A percentile compares a stretch with the other conserved stretches of the same genome.
Conservation (phyloP, 2,113 vertebrate species). For the Symphodus melops region DNA sequence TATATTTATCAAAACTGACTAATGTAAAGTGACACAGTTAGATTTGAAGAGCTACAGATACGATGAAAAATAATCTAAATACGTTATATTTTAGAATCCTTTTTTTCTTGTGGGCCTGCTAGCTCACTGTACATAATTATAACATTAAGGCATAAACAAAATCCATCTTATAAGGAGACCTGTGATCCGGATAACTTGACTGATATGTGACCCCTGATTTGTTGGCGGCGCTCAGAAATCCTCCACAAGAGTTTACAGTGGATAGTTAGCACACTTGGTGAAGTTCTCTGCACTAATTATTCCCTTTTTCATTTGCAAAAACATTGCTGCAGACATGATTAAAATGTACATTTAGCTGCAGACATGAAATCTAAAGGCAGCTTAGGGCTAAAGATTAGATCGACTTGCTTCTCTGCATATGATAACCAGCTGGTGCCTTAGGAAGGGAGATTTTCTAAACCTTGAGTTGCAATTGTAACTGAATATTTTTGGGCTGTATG, state of each 20-base stretch:
- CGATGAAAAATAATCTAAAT: constrained; percentile 26
- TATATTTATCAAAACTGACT: constrained; percentile 36
- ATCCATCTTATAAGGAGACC: too few relatives aligned
- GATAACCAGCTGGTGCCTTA: constrained; percentile 39
- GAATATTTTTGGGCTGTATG: constrained; percentile 35
- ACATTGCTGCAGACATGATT: constrained; percentile 71
- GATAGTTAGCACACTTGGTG: constrained; percentile 70
- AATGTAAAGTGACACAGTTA: too few relatives aligned
- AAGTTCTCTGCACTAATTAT: constrained; percentile 77
- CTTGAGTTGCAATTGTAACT: constrained; percentile 57
- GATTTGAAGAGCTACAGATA: constrained; percentile 31
- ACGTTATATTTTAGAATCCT: constrained; percentile 44
- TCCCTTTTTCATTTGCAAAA: constrained; percentile 78
- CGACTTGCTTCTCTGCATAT: constrained; percentile 50
- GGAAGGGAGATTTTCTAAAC: constrained; percentile 57
- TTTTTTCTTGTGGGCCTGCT: not conserved
- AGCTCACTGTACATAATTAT: constrained; percentile 52
- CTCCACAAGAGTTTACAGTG: constrained; percentile 55
- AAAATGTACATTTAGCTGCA: constrained; percentile 61
- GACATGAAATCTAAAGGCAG: constrained; percentile 76
- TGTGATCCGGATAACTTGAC: constrained; percentile 4
- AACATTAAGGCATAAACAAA: constrained; percentile 59
- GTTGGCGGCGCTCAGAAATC: constrained; percentile 52
- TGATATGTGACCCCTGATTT: constrained; percentile 59
- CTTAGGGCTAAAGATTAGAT: constrained; percentile 62